A percentile compares a stretch with the other conserved stretches of the same genome.
phyloP scores from a whole-genome alignment of 2,888 invertebrate species.

The Agrochola lota region DNA sequence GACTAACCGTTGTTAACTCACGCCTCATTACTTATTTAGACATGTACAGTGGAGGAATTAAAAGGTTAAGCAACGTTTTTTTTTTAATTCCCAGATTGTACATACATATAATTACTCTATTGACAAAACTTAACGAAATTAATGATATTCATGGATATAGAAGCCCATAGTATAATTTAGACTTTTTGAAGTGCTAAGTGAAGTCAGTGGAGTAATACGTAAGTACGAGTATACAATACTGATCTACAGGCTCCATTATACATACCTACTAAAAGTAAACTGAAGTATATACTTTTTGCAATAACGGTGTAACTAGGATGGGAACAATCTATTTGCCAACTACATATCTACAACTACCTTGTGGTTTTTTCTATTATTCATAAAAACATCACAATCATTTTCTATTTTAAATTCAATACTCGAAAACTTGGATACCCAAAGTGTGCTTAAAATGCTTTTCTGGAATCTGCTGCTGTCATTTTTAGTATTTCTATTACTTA shows the following conservation, averaged over 20 bases:
- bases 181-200: no score
- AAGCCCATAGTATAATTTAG: neutral
- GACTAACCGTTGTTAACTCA: constrained; percentile 35
- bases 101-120: neutral
- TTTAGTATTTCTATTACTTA: neutral
- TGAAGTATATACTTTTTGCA: neutral
- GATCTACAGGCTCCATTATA: neutral
- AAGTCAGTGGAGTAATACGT: neutral
- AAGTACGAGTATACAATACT: neutral
- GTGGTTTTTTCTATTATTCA: neutral
- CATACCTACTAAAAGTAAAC: neutral
- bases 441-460: constrained; percentile 7
- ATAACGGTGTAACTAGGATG: constrained; percentile 14
- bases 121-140: neutral
- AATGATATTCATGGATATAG: neutral
- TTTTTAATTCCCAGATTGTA: constrained; percentile 15
- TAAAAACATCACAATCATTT: neutral
- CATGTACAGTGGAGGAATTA: neutral
- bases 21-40: constrained; percentile 20
- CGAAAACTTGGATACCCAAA: no score
- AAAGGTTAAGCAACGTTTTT: neutral
- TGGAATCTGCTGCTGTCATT: neutral
- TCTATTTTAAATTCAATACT: neutral
- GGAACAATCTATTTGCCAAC: neutral
- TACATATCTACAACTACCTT: neutral